A percentile compares a stretch with the other conserved stretches of the same genome.
phyloP scores from a whole-genome alignment of 2,888 invertebrate genomes.

The Hirudinaria manillensis region DNA sequence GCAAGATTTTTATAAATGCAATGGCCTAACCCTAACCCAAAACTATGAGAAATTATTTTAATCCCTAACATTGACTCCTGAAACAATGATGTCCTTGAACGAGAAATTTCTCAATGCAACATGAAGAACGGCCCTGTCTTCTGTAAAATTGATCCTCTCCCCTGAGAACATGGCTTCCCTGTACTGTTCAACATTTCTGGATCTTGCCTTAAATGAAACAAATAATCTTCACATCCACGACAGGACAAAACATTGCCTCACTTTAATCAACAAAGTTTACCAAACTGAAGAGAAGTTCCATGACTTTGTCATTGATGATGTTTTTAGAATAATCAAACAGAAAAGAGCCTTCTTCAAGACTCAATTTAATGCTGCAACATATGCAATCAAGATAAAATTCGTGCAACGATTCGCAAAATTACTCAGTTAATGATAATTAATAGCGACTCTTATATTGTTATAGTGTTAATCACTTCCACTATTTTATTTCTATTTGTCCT shows the following conservation, averaged over 20 bases:
- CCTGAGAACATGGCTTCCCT: constrained; percentile 86
- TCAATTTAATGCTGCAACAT: constrained; percentile 14
- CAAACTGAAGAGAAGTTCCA: constrained; percentile 71
- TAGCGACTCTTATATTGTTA: too few relatives aligned
- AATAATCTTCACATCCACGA: neutral
- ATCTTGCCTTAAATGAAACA: constrained; percentile 59
- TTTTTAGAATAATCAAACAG: constrained; percentile 96
- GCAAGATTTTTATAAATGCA: neutral
- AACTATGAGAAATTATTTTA: constrained; percentile 1
- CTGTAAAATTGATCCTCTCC: constrained; percentile 94
- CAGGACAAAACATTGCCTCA: neutral
- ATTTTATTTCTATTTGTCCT: neutral
- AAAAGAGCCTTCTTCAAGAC: constrained; percentile 70
- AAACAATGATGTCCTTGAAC: constrained; percentile 72
- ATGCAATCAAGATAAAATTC: neutral
- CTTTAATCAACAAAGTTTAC: constrained; percentile 59
- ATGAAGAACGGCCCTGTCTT: constrained; percentile 89
- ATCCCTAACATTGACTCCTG: constrained; percentile 71
- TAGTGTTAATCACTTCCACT: too few relatives aligned
- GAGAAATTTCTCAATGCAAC: constrained; percentile 81
- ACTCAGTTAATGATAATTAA: neutral
- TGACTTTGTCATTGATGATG: constrained; percentile 71
- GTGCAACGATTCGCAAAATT: neutral
- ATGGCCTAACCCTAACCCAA: neutral
- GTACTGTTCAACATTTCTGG: constrained; percentile 74